Evolutionary conservation across 1,140 invertebrate species (phyloP).

Genomic region (Drosophila azteca): DNA sequence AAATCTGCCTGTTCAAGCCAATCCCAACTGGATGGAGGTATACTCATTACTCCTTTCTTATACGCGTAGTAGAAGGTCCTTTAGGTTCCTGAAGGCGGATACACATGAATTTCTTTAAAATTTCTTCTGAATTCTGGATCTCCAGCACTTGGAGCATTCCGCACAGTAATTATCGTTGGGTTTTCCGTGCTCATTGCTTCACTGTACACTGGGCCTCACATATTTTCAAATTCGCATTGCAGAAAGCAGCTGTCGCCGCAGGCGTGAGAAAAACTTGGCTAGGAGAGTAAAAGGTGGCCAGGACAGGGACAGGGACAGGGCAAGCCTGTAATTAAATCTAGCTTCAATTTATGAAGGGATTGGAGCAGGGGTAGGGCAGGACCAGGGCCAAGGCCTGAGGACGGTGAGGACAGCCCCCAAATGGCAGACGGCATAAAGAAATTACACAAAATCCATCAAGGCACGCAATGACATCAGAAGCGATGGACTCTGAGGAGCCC

Average conservation of each 20-base stretch:
- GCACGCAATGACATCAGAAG: conserved; percentile 64
- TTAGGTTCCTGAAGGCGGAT: too few species aligned
- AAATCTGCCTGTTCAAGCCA: too few species aligned
- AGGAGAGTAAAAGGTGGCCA: too few species aligned
- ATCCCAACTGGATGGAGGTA: too few species aligned
- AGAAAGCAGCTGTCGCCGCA: conserved; percentile 41
- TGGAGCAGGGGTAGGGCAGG: neutral
- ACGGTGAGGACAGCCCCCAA: conserved; percentile 8
- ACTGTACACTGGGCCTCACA: conserved; percentile 23
- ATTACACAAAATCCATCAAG: conserved; percentile 73
- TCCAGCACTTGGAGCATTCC: too few species aligned
- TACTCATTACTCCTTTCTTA: too few species aligned
- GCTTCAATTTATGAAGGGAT: conserved; percentile 64
- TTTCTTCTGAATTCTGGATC: too few species aligned
- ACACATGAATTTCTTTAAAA: too few species aligned
- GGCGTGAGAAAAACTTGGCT: conserved; percentile 36
- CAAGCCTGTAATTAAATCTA: conserved; percentile 73
- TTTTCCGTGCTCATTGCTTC: neutral
- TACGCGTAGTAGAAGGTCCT: too few species aligned
- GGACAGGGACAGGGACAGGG: conserved; percentile 7
- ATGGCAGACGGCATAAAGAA: conserved; percentile 59
- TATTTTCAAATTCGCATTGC: conserved; percentile 36
- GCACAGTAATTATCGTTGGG: neutral
- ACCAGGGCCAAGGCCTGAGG: neutral
- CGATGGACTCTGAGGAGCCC: conserved; percentile 16